These are phyloP conservation scores for Caerostris darwini DNA, from an alignment of 1,140 invertebrate species.

Conservation along the genomic window DNA sequence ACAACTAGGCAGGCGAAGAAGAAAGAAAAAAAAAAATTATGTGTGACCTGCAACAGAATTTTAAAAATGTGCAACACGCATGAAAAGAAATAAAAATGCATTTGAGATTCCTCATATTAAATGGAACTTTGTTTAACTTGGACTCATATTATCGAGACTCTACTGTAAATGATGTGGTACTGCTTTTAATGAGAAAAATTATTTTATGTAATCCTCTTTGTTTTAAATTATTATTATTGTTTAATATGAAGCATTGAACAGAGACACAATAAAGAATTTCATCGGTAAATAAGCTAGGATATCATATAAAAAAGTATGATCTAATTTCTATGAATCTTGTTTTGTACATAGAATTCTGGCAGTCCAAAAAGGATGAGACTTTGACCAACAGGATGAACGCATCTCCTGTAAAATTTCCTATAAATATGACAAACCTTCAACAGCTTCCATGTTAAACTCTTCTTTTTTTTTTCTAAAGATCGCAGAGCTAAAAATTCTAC, in stretches of 20 bases:
- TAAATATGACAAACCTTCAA: conserved; percentile 71
- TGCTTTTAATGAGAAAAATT: too few relatives aligned
- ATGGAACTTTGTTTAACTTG: too few relatives aligned
- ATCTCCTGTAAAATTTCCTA: conserved; percentile 75
- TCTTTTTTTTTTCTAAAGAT: conserved; percentile 60
- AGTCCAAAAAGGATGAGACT: conserved; percentile 77
- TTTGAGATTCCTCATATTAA: too few relatives aligned
- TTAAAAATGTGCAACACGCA: too few relatives aligned
- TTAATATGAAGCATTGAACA: conserved; percentile 38
- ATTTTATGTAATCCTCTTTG: background rate
- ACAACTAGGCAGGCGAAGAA: too few relatives aligned
- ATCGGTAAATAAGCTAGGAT: conserved; percentile 71
- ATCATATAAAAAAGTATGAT: conserved; percentile 77
- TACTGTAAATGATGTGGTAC: too few relatives aligned
- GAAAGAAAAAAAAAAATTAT: too few relatives aligned
- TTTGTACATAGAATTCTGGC: conserved; percentile 78
- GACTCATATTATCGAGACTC: too few relatives aligned
- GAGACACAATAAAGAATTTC: conserved; percentile 65
- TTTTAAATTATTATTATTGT: conserved; percentile 29
- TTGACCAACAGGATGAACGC: conserved; percentile 74
- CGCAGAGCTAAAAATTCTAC: conserved; percentile 68
- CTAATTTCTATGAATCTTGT: conserved; percentile 77
- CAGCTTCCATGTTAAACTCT: conserved; percentile 57
- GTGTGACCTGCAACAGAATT: too few relatives aligned
- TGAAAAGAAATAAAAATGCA: too few relatives aligned